Conservation (phyloP, 1,140 invertebrate genomes). For the Heliconius melpomene region DNA sequence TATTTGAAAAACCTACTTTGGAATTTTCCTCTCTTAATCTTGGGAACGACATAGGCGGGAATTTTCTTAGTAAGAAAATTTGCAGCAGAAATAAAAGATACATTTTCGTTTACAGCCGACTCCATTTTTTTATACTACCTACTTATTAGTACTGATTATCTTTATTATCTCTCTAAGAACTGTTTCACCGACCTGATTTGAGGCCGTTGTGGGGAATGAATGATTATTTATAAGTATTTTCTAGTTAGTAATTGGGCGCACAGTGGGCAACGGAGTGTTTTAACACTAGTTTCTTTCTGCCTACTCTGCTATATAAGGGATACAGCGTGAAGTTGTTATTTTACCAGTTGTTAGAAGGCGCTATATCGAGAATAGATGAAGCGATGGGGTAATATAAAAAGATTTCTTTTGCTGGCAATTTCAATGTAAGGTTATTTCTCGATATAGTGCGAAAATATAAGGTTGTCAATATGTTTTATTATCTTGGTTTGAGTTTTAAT, state of each 20-base stretch:
- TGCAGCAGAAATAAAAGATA: not conserved
- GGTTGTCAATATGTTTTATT: not conserved
- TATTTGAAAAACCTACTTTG: not conserved
- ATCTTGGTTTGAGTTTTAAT: not conserved
- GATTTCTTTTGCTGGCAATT: conserved; percentile 6
- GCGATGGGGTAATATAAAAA: not conserved
- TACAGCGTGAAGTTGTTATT: no score
- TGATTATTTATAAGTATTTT: no score
- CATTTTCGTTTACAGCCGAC: not conserved
- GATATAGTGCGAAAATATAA: not conserved
- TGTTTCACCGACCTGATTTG: not conserved
- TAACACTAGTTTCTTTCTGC: no score
- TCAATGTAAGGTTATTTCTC: not conserved
- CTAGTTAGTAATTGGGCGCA: no score
- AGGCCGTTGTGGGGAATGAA: no score
- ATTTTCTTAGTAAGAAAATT: not conserved
- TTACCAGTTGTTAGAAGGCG: not conserved
- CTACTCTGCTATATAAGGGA: no score
- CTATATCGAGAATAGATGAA: not conserved
- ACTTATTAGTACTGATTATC: not conserved
- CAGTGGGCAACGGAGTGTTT: no score
- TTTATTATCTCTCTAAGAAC: not conserved
- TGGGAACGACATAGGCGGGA: not conserved
- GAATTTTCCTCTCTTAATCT: conserved; percentile 12
- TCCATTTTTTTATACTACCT: not conserved